A percentile compares a stretch with the other conserved stretches of the same genome.
Conservation (phyloP, 2,888 invertebrate genomes). For the Eupelmus urozonus region DNA sequence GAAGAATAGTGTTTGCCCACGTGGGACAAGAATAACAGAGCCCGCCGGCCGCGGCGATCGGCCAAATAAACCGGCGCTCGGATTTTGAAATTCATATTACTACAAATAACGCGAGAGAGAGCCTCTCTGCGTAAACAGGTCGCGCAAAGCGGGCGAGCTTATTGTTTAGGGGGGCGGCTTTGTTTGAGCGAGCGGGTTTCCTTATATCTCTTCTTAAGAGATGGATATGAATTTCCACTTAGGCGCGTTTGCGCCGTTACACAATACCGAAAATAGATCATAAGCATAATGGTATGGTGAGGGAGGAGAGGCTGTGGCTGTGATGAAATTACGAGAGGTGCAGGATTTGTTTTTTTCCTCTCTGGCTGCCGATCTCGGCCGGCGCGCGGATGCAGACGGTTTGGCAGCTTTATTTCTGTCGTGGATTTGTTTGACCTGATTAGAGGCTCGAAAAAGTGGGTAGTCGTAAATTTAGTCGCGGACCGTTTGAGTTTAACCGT, state of each 20-base stretch:
- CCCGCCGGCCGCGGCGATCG: slow-evolving; percentile 34
- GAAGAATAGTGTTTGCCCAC: slow-evolving; percentile 58
- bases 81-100: slow-evolving; percentile 54
- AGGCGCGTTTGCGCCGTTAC: neutral
- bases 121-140: slow-evolving; percentile 37
- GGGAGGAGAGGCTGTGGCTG: neutral
- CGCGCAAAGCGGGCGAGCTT: slow-evolving; percentile 7
- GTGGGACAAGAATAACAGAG: slow-evolving; percentile 59
- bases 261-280: slow-evolving; percentile 45
- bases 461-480: no score
- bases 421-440: no score
- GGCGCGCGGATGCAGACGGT: no score
- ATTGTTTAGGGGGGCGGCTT: slow-evolving; percentile 43
- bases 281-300: slow-evolving; percentile 6
- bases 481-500: no score
- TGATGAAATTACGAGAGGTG: neutral
- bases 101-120: slow-evolving; percentile 45
- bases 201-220: neutral
- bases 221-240: slow-evolving; percentile 24
- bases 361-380: no score
- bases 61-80: slow-evolving; percentile 51
- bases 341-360: no score
- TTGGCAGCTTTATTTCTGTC: no score
- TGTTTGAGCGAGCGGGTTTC: slow-evolving; percentile 8
- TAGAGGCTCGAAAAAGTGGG: no score